A percentile compares a stretch with the other conserved stretches of the same genome.
Evolutionary conservation across 2,888 invertebrate genomes (phyloP).

Genomic region (Agonopterix alstromeriana): DNA sequence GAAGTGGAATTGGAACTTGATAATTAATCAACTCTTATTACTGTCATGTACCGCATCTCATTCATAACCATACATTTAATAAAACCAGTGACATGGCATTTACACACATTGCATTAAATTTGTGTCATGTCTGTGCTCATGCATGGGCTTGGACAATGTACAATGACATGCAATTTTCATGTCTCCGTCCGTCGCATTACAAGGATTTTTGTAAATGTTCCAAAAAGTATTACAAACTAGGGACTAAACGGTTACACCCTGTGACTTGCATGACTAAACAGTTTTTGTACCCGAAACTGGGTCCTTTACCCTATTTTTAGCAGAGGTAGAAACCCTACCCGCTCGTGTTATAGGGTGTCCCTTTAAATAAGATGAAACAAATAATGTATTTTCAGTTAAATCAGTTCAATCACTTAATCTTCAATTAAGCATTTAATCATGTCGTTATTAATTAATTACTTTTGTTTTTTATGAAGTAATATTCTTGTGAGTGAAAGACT

Average conservation of each 20-base stretch:
- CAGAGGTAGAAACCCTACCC: too few species aligned
- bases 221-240: constrained; percentile 18
- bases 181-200: constrained; percentile 5
- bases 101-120: constrained; percentile 20
- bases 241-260: constrained; percentile 27
- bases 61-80: constrained; percentile 6
- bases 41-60: not conserved
- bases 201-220: constrained; percentile 6
- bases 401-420: too few species aligned
- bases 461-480: too few species aligned
- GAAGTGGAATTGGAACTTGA: too few species aligned
- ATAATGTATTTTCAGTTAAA: too few species aligned
- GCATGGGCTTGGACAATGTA: constrained; percentile 12
- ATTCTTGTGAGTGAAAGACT: too few species aligned
- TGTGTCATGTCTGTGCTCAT: constrained; percentile 13
- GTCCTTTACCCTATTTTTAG: constrained; percentile 31
- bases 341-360: too few species aligned
- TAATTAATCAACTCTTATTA: not conserved
- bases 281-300: constrained; percentile 29
- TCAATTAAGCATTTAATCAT: too few species aligned
- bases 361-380: too few species aligned
- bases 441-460: too few species aligned
- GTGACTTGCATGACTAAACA: constrained; percentile 34
- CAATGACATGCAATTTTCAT: constrained; percentile 16
- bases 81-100: constrained; percentile 21